Evolutionary conservation across 2,113 vertebrate species (phyloP), one percentile per base, ranked within the genome.

Genomic region (Pelecanoides urinatrix): DNA sequence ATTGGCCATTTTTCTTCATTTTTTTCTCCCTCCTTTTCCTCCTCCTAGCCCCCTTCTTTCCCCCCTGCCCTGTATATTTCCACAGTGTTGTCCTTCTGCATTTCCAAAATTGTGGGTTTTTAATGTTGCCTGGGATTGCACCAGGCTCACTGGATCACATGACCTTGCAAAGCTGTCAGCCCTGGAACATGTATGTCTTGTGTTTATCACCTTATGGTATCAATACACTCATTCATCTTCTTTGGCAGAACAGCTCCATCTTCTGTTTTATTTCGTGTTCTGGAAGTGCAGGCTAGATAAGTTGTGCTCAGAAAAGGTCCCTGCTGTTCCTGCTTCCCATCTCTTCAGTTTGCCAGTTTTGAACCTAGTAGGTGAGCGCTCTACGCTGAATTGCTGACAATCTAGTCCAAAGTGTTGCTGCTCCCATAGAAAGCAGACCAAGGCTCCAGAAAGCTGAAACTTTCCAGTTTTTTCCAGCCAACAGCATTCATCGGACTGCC

Each of bases 241-340:
- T 92, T 97, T 92, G 91, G 97, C 96, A 96, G 92, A 96, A 97
- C 74, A 97, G 97, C 97, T 97, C 97, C 97, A 97, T 97, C 97
- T 97, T 97, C 97, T 97, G 97, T 97, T 97, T 95, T 95, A 78
- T 91, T 95, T 89, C 13, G 14, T 87, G 52, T 87, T 92, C 81
- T 94, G 88, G 88, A 95, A 97, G 66, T 30, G 53, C 86, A 93
- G 27, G 89, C 84, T 89, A 2, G 6, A 62, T 78, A 72, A 4
- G 23, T 3, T 53, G 36, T 47, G 42, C 56, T 95, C 49, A 50
- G 52, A 49, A 73, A 78, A 56, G 5, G 20, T 65, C 53, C 53
- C 40, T 56, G 52, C 29, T 82, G 9, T 42, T 84, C 19, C 52
- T 32, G 9, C 25, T 91, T 94, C 49, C 23, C 32, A 32, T 61